Evolutionary conservation across 2,888 invertebrate genomes (phyloP).

Genomic region (Chloromyia formosa): DNA sequence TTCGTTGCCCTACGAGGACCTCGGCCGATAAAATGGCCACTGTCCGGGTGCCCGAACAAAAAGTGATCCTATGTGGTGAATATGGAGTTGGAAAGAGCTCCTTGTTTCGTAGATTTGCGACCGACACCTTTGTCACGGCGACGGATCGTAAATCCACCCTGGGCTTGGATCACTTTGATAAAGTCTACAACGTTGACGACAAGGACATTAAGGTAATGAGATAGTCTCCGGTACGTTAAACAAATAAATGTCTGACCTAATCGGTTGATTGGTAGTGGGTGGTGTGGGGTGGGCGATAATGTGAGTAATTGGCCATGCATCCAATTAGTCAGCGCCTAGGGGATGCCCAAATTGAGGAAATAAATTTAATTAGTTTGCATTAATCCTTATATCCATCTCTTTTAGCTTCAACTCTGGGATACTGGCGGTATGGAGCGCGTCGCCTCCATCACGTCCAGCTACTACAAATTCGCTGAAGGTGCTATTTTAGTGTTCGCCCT

Average conservation of each 20-base stretch:
- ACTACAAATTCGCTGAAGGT: constrained; percentile 95
- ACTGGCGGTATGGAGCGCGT: constrained; percentile 97
- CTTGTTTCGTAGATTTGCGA: constrained; percentile 88
- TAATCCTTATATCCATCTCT: neutral
- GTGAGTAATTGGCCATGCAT: neutral
- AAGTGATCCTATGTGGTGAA: constrained; percentile 94
- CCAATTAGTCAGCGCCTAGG: too few relatives aligned
- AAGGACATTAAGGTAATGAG: constrained; percentile 77
- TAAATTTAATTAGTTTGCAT: too few relatives aligned
- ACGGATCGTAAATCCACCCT: constrained; percentile 87
- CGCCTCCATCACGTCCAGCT: constrained; percentile 93
- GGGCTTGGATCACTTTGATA: constrained; percentile 90
- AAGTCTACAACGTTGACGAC: constrained; percentile 78
- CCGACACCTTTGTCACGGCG: constrained; percentile 85
- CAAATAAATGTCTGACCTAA: neutral
- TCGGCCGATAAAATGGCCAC: constrained; percentile 72
- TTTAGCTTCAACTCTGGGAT: constrained; percentile 92
- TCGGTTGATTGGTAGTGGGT: neutral
- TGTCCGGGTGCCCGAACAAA: constrained; percentile 83
- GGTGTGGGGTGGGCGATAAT: neutral
- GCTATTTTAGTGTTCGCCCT: constrained; percentile 91
- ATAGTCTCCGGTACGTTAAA: constrained; percentile 6
- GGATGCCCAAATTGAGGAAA: too few relatives aligned
- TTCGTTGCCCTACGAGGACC: too few relatives aligned
- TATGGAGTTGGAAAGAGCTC: constrained; percentile 97